phyloP scores from a whole-genome alignment of 2,888 invertebrate genomes.

The Euspilapteryx auroguttella region DNA sequence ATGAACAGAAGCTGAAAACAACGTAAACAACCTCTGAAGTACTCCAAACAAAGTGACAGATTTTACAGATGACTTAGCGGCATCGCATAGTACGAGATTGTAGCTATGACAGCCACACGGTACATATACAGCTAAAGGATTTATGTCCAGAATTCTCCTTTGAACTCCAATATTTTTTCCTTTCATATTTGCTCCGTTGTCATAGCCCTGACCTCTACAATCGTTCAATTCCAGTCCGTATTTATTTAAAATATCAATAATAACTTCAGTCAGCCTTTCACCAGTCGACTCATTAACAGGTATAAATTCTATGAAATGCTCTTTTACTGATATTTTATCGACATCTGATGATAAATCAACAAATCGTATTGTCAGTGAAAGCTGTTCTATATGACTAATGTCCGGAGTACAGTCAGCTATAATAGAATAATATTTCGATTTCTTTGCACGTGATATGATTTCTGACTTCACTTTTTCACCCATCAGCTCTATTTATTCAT shows the following conservation, averaged over 20 bases:
- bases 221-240: slow-evolving; percentile 13
- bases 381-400: slow-evolving; percentile 14
- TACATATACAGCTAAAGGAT: slow-evolving; percentile 7
- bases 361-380: slow-evolving; percentile 14
- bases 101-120: background rate
- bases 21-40: too few species aligned
- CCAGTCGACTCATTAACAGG: slow-evolving; percentile 10
- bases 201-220: slow-evolving; percentile 19
- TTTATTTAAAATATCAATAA: slow-evolving; percentile 13
- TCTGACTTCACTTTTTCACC: slow-evolving; percentile 13
- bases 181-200: slow-evolving; percentile 20
- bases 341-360: slow-evolving; percentile 10
- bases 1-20: too few species aligned
- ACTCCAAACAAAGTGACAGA: slow-evolving; percentile 17
- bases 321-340: slow-evolving; percentile 9
- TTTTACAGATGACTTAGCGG: slow-evolving; percentile 6
- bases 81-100: background rate
- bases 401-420: slow-evolving; percentile 10
- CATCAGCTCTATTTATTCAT: slow-evolving; percentile 16
- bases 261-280: slow-evolving; percentile 12
- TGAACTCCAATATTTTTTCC: slow-evolving; percentile 18
- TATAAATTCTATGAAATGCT: slow-evolving; percentile 10
- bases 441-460: slow-evolving; percentile 10
- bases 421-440: slow-evolving; percentile 6
- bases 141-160: slow-evolving; percentile 15